Conservation (phyloP, 2,888 invertebrate genomes). For the Drosophila villosipedis region DNA sequence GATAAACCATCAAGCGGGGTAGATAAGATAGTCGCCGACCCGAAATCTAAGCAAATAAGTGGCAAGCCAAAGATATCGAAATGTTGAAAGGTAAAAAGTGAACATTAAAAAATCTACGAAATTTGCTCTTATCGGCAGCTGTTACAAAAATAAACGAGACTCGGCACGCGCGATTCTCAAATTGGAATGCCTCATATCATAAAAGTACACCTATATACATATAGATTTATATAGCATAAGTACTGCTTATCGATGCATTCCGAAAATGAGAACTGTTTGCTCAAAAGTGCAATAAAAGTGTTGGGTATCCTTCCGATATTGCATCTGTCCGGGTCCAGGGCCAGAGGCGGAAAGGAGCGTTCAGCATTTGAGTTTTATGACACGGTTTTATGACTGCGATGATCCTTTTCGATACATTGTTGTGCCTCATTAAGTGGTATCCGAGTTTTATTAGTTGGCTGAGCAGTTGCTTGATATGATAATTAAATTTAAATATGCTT, state of each 20-base stretch:
- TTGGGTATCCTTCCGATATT: conserved; percentile 64
- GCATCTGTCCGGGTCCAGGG: conserved; percentile 54
- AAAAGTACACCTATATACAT: conserved; percentile 1
- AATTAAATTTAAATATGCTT: conserved; percentile 56
- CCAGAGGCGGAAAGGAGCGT: conserved; percentile 10
- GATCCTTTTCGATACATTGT: conserved; percentile 60
- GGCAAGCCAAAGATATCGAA: conserved; percentile 38
- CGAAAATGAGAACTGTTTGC: conserved; percentile 57
- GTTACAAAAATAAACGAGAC: conserved; percentile 58
- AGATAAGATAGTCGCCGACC: conserved; percentile 59
- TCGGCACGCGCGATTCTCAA: conserved; percentile 66
- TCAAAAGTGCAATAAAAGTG: conserved; percentile 65
- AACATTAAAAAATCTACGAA: conserved; percentile 11
- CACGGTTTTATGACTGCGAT: conserved; percentile 57
- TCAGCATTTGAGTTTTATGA: conserved; percentile 46
- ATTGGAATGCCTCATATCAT: conserved; percentile 8
- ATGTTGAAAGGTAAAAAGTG: conserved; percentile 28
- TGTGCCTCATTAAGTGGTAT: conserved; percentile 61
- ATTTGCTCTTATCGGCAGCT: conserved; percentile 63
- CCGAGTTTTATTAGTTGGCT: conserved; percentile 30
- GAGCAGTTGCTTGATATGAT: conserved; percentile 30
- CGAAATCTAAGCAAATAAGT: conserved; percentile 69
- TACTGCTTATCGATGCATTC: conserved; percentile 37
- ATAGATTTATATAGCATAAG: neutral
- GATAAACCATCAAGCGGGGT: conserved; percentile 49